A percentile compares a stretch with the other conserved stretches of the same genome.
These are phyloP conservation scores for Nasonia longicornis DNA, from an alignment of 1,140 invertebrate genomes.

Conservation along the genomic window DNA sequence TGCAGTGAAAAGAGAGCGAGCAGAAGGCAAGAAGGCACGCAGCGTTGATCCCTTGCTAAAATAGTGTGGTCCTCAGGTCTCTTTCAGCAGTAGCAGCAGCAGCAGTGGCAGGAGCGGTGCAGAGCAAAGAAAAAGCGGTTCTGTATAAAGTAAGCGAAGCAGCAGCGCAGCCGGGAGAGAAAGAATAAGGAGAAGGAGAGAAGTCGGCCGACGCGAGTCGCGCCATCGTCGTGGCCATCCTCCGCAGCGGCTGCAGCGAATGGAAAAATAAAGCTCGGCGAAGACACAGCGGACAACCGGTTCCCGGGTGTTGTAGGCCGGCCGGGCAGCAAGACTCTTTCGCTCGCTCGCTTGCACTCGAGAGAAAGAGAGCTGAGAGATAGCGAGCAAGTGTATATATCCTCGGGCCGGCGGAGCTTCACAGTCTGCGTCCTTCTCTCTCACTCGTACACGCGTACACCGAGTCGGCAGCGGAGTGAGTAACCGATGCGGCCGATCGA, in stretches of 20 bases:
- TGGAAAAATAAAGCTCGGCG: constrained; percentile 41
- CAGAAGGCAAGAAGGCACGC: background rate
- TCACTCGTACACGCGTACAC: background rate
- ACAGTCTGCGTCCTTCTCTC: constrained; percentile 22
- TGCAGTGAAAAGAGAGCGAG: constrained; percentile 5
- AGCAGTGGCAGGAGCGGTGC: background rate
- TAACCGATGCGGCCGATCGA: constrained; percentile 41
- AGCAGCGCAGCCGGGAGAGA: constrained; percentile 5
- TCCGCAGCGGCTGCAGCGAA: constrained; percentile 6
- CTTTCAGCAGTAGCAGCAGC: background rate
- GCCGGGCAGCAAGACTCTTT: background rate
- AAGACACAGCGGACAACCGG: constrained; percentile 33
- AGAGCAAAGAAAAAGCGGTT: constrained; percentile 30
- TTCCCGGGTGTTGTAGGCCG: constrained; percentile 31
- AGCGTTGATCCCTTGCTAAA: background rate
- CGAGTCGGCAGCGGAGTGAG: background rate
- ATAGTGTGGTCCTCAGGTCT: constrained; percentile 33
- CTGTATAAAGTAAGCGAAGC: constrained; percentile 2
- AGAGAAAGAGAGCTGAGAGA: background rate
- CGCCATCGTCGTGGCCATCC: constrained; percentile 25
- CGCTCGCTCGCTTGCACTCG: background rate
- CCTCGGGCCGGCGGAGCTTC: background rate
- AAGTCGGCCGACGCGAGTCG: constrained; percentile 39
- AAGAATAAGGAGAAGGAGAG: constrained; percentile 35
- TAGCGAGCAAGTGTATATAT: background rate